Percentiles rank a stretch among this genome's conserved stretches.
These are phyloP conservation scores for Myripristis murdjan DNA, from an alignment of 2,797 vertebrate genomes.

Conservation along the genomic window DNA sequence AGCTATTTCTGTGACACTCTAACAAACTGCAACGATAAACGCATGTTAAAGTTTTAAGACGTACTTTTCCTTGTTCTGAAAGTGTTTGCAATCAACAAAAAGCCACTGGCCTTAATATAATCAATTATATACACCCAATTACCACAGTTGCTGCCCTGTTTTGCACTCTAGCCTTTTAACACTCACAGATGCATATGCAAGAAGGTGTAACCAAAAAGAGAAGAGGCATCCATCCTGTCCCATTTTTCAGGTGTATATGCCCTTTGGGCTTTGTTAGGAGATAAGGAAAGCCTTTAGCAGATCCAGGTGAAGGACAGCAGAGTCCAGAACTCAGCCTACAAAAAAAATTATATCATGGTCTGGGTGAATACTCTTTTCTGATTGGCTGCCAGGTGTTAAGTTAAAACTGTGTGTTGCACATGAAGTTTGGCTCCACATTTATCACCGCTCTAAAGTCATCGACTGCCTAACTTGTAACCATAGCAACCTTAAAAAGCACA, in stretches of 20 bases:
- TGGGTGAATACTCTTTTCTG: no score
- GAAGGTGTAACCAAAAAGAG: constrained; percentile 12
- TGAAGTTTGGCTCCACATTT: no score
- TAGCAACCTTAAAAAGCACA: no score
- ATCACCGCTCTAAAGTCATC: no score
- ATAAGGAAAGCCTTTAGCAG: constrained; percentile 10
- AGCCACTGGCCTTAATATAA: background rate
- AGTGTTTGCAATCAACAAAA: constrained; percentile 18
- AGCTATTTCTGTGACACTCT: background rate
- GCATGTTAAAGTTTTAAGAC: constrained; percentile 16
- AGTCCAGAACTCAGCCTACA: no score
- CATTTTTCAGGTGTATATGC: constrained; percentile 11
- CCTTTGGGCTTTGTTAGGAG: constrained; percentile 25
- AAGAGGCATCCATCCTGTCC: constrained; percentile 25
- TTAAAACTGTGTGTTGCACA: no score
- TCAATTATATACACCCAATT: background rate
- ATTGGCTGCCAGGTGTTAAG: no score
- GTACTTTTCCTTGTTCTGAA: constrained; percentile 11
- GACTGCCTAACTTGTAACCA: no score
- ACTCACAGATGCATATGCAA: constrained; percentile 37
- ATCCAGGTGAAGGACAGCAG: background rate
- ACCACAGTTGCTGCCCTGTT: no score
- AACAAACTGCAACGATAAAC: constrained; percentile 16
- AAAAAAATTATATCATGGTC: no score
- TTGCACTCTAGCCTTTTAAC: constrained; percentile 10